Evolutionary conservation across 2,797 vertebrate genomes (phyloP).

Genomic region (Numenius phaeopus): DNA sequence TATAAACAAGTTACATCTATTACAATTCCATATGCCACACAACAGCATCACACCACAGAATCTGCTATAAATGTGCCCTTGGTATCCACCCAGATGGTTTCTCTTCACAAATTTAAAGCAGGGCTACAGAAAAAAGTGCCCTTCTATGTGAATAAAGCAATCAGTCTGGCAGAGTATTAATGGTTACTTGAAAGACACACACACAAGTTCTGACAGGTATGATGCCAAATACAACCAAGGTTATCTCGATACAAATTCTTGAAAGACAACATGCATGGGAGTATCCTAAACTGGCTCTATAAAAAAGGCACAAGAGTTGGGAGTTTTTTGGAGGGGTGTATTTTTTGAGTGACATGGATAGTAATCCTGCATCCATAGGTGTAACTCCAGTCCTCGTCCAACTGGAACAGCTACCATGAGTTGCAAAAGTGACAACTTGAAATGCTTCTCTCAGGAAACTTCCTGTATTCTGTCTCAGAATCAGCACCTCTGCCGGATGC

Average conservation of each 20-base stretch:
- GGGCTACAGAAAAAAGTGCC: background rate
- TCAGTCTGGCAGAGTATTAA: background rate
- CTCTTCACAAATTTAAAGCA: background rate
- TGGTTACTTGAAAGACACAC: background rate
- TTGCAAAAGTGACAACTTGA: background rate
- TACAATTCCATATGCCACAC: background rate
- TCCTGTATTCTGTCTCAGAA: background rate
- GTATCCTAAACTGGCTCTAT: background rate
- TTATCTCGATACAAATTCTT: background rate
- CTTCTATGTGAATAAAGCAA: background rate
- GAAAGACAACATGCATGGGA: accelerated
- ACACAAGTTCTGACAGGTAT: background rate
- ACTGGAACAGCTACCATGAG: background rate
- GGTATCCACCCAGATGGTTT: background rate
- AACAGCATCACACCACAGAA: background rate
- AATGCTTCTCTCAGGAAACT: background rate
- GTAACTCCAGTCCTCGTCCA: background rate
- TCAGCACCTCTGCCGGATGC: background rate
- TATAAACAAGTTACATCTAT: accelerated
- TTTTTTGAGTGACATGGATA: background rate
- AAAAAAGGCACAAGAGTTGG: background rate
- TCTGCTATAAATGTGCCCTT: background rate
- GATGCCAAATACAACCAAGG: background rate
- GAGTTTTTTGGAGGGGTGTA: background rate
- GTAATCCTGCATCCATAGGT: background rate